phyloP scores from a whole-genome alignment of 2,888 invertebrate species.

The Andrena fulva region DNA sequence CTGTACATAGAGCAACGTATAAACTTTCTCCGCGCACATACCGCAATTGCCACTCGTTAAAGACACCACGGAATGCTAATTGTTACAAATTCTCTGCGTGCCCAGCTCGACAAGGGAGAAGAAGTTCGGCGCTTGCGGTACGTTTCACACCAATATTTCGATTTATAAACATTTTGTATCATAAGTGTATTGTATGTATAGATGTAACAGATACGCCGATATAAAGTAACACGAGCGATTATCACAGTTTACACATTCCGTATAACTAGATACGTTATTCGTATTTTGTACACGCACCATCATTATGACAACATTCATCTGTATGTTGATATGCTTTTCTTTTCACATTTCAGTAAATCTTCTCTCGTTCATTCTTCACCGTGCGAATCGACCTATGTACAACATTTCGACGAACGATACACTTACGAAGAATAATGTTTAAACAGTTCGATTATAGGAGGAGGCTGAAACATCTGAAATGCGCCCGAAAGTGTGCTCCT shows the following conservation, averaged over 20 bases:
- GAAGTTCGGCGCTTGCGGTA: slow-evolving; percentile 48
- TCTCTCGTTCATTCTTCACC: slow-evolving; percentile 52
- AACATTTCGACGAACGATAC: slow-evolving; percentile 55
- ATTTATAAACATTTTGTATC: slow-evolving; percentile 56
- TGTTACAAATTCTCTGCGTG: not conserved
- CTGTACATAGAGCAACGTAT: slow-evolving; percentile 47
- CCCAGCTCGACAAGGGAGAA: not conserved
- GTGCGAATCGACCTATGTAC: slow-evolving; percentile 42
- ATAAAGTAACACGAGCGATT: slow-evolving; percentile 45
- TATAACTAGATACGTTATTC: slow-evolving; percentile 51
- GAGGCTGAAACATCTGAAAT: slow-evolving; percentile 62
- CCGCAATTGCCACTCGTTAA: slow-evolving; percentile 46
- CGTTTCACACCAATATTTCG: slow-evolving; percentile 62
- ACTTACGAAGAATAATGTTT: slow-evolving; percentile 44
- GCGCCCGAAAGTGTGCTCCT: slow-evolving; percentile 63
- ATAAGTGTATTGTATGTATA: slow-evolving; percentile 25
- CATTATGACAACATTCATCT: slow-evolving; percentile 46
- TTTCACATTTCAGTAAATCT: slow-evolving; percentile 51
- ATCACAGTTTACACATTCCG: slow-evolving; percentile 65
- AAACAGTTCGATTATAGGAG: slow-evolving; percentile 49
- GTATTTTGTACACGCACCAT: slow-evolving; percentile 59
- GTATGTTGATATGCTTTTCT: slow-evolving; percentile 14
- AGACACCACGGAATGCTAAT: not conserved
- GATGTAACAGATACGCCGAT: slow-evolving; percentile 19
- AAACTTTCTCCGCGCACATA: slow-evolving; percentile 36